Evolutionary conservation across 2,113 vertebrate species (phyloP), one percentile per base, ranked within the genome.

Genomic region (Odontesthes bonariensis): DNA sequence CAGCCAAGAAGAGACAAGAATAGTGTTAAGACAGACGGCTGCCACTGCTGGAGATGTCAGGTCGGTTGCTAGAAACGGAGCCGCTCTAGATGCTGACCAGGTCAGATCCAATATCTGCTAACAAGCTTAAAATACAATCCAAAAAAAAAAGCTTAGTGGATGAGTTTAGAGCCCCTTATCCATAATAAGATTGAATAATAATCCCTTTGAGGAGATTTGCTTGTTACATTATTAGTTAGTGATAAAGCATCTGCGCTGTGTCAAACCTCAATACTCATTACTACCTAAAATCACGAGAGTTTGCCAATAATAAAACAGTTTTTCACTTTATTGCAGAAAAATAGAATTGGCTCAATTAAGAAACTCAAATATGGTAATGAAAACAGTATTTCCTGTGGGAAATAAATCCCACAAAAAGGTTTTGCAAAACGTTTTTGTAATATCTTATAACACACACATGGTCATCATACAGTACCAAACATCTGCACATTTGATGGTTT

Each of bases 1-100:
- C 64, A 85, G 59, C 81, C 79, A 84, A 89, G 82, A 74, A 86
- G 60, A 75, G 57, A 82, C 51, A 84, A 72, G 68, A 73, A 58
- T 57, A 52, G 59, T 58, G 71, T 75, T 69, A 59, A 79, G 70
- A 55, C 53, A 73, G 72, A 53, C 42, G 5, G 47, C 64, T 63
- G 62, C 31, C 61, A 64, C 42, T 40, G 53, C 35, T 47, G 46
- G 42, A 55, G 49, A 64, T 75, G 42, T 69, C 52, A 64, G 27
- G 63, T 35, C 46, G 70, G 55, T 22, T 72, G 72, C 69, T 72
- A 14, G 60, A 77, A 74, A 60, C 9, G 12, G 64, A 33, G 47
- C 5, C 17, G 33, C 53, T 52, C 67, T 57, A 27, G 13, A 22
- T 69, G 69, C 63, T 63, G 73, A 62, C 69, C 38, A 17, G 79